Evolutionary conservation across 2,888 invertebrate genomes (phyloP).

Genomic region (Colostygia pectinataria): DNA sequence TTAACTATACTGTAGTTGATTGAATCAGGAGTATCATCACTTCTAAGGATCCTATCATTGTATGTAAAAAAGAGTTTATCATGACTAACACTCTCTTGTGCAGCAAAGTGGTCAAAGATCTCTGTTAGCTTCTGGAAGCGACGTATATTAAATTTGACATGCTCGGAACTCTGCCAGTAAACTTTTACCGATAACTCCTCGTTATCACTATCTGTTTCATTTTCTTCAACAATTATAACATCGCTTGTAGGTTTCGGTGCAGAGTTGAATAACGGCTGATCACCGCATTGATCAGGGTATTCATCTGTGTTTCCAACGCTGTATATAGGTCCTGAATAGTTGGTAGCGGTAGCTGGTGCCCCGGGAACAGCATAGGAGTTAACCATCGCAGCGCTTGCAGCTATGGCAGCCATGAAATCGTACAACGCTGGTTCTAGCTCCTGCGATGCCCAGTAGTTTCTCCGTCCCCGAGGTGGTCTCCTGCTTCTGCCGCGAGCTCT

Average conservation of each 20-base stretch:
- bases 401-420: not conserved
- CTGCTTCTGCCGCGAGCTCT: not conserved
- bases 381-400: conserved; percentile 8
- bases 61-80: conserved; percentile 67
- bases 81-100: conserved; percentile 53
- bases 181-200: conserved; percentile 75
- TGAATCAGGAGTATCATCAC: conserved; percentile 66
- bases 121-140: conserved; percentile 63
- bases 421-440: not conserved
- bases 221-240: conserved; percentile 44
- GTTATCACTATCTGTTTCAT: conserved; percentile 49
- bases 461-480: not conserved
- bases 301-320: conserved; percentile 67
- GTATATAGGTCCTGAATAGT: conserved; percentile 42
- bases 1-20: conserved; percentile 68
- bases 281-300: conserved; percentile 57
- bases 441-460: not conserved
- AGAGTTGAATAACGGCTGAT: conserved; percentile 49
- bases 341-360: too few species aligned
- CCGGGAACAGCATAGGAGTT: too few species aligned
- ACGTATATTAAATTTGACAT: conserved; percentile 64
- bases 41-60: conserved; percentile 61
- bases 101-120: conserved; percentile 65
- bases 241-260: conserved; percentile 16
- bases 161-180: conserved; percentile 68